Conservation (phyloP, 1,140 invertebrate species). For the Drosophila erecta region DNA sequence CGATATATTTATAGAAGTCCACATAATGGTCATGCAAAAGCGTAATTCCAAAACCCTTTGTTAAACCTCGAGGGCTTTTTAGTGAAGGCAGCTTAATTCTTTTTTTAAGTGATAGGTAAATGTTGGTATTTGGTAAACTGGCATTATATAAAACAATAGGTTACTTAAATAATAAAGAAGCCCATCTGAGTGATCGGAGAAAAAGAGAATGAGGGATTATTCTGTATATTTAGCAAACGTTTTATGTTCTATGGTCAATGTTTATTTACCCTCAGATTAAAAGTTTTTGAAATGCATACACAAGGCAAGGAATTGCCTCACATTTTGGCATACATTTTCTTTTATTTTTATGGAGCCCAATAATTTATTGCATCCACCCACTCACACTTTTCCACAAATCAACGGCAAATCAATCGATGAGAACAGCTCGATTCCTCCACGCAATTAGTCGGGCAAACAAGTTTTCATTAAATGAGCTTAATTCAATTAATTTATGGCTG, state of each 20-base stretch:
- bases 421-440: conserved; percentile 11
- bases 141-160: not conserved
- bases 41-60: not conserved
- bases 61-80: not conserved
- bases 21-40: conserved; percentile 11
- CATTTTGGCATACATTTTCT: too few relatives aligned
- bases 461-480: conserved; percentile 38
- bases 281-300: too few relatives aligned
- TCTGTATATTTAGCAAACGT: too few relatives aligned
- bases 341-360: not conserved
- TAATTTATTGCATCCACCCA: not conserved
- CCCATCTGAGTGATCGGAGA: too few relatives aligned
- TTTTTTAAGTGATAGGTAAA: not conserved
- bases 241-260: too few relatives aligned
- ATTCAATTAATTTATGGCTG: conserved; percentile 70
- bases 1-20: not conserved
- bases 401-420: conserved; percentile 23
- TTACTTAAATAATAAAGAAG: too few relatives aligned
- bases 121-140: not conserved
- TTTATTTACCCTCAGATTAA: too few relatives aligned
- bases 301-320: too few relatives aligned
- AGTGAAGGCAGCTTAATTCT: not conserved
- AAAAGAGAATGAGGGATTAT: too few relatives aligned
- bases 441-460: conserved; percentile 47
- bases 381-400: conserved; percentile 1